Evolutionary conservation across 2,888 invertebrate genomes (phyloP), one percentile per base, ranked within the genome.

Genomic region (Leptothorax acervorum): DNA sequence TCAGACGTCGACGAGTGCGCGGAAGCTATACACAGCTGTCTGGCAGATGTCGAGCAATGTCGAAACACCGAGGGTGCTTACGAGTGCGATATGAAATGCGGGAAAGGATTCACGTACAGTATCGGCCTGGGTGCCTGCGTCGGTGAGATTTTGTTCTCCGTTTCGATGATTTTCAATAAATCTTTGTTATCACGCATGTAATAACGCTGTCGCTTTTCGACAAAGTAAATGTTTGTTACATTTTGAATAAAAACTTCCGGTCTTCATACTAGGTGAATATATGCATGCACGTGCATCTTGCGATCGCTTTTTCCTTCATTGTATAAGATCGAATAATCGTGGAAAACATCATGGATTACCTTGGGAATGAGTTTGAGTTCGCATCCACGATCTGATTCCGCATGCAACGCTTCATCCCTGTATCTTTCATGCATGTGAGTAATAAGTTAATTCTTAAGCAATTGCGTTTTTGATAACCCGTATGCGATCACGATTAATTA

Each of bases 1-100:
- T 75, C 93, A 98, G 98, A 98, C 95, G 96, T 98, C 90, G 96
- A 98, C 93, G 98, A 98, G 95, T 98, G 98, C 91, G 95, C 95
- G 1, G 95, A 96, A 74, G 96, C 96, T 60, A 95, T 96, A 82
- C 95, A 97, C 78, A 95, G 96, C 86, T 96, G 96, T 81, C 95
- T 95, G 0, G 94, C 95, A 35, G 96, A 96, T 42, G 88, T 86
- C 31, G 95, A 95, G 85, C 91, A 92, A 23, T 96, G 96, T 87
- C 91, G 93, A 70, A 96, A 96, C 88, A 93, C 91, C 39, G 93
- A 95, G 18, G 96, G 96, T n/a, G 95, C 95, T 71, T 96, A 95
- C 90, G 93, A 94, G 63, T 96, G 96, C 86, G 95, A 94, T 65
- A 85, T 93, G 15, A 92, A 92, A 82, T 95, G 95, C 71, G 87